Conservation (phyloP, 2,888 invertebrate species). For the Dromius quadrimaculatus region DNA sequence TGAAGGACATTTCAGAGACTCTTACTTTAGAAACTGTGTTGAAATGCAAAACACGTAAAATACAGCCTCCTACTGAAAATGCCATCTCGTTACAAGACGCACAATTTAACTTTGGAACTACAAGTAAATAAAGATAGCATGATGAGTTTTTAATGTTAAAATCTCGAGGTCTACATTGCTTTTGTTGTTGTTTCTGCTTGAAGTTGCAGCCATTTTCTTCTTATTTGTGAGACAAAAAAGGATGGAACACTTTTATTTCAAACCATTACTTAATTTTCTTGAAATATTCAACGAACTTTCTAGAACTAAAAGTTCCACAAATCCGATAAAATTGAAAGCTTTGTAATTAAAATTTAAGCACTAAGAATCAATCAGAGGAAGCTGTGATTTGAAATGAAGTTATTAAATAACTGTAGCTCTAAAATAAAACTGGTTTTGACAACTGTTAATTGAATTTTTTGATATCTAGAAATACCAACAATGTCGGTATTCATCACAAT, state of each 20-base stretch:
- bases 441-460: no score
- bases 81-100: constrained; percentile 31
- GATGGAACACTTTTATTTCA: background rate
- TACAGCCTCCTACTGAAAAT: constrained; percentile 15
- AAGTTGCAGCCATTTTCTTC: constrained; percentile 10
- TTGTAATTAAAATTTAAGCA: constrained; percentile 1
- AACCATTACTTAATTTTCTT: constrained; percentile 26
- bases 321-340: constrained; percentile 18
- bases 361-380: background rate
- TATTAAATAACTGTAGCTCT: no score
- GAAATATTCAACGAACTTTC: constrained; percentile 27
- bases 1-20: no score
- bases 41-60: no score
- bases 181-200: constrained; percentile 9
- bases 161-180: constrained; percentile 12
- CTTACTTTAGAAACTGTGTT: no score
- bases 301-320: background rate
- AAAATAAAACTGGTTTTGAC: no score
- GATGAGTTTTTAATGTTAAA: constrained; percentile 42
- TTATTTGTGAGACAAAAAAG: background rate
- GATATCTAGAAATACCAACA: no score
- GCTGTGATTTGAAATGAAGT: constrained; percentile 1
- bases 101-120: constrained; percentile 39
- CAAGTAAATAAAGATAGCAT: constrained; percentile 39
- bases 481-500: no score